Base-by-base conservation (phyloP, 2,888 invertebrate genomes). In the Alsophila aescularia region DNA sequence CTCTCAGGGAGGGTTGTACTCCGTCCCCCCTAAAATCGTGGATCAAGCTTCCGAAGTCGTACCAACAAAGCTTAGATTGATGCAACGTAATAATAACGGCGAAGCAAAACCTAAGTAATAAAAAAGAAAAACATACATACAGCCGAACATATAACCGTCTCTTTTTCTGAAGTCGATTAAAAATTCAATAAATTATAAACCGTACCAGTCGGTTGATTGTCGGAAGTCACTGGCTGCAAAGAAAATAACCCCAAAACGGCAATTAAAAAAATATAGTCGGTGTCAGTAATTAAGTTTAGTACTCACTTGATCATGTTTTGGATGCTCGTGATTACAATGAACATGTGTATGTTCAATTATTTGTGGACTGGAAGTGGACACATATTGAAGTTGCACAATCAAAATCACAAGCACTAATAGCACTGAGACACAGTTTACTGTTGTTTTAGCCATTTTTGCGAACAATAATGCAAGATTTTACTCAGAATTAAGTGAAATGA, bases 241-340 rank as follows among this genome's bases (percentile, higher is more conserved):
- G n/a, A 47, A 35, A 31, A 39, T 54, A 60, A 64, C 58, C 59
- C 53, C 37, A 48, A 60, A 47, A 12, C 18, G n/a, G n/a, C 34
- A 39, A 31, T 32, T 15, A 27, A 27, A 50, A 48, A 27, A 43
- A 48, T 14, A 52, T 41, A 50, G 8, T n/a, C 9, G 32, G 39
- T 21, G 39, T 48, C 29, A 32, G 43, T 42, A 44, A 62, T 52
- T 14, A 24, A 57, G 36, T 7, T 36, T 24, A 54, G 59, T 68
- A 87, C 92, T 92, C 77, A 95, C 95, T 93, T 95, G 94, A 75
- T 95, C 93, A 51, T 92, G 93, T 73, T 93, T 93, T 2, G 95
- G 95, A 81, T 95, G 94, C 60, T 93, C 89, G 69, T 95, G 95
- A 43, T 88, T 93, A 81, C 95, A 95, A 66, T 93, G 92, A 3